Base-by-base conservation (phyloP, 2,797 vertebrate species). In the Onychomys torridus region DNA sequence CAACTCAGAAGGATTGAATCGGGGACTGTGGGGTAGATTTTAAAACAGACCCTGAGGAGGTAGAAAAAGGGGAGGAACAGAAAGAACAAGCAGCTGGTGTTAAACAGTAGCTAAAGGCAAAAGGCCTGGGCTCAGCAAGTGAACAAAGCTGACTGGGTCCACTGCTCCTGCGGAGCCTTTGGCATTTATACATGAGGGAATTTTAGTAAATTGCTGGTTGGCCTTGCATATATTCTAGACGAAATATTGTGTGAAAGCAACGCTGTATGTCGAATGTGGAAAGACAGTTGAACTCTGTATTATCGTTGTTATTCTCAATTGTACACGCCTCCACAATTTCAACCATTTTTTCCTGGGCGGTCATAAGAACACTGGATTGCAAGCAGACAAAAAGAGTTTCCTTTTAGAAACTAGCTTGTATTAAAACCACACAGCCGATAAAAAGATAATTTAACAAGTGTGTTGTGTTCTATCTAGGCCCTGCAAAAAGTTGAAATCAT, bases 1-100 rank as follows among this genome's bases (percentile, higher is more conserved):
- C 96, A 97, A 97, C 96, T 88, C 77, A 57, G 91, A 92, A 96
- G 59, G 93, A 96, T 40, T 90, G 82, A 93, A 76, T 76, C 93
- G 49, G 43, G 34, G 94, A 65, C 86, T 82, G 57, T 17, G 7
- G 91, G 73, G 73, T 71, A 83, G 49, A 9, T 76, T 97, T 98
- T 57, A 34, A 95, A 97, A 90, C 77, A 97, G 93, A 94, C 95
- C 77, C 90, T 52, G 94, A 94, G 96, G 90, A 96, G 84, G 87
- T 52, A 55, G 81, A 76, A 61, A 91, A 91, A 91, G 49, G 37
- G 43, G 76, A 95, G 83, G 78, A 79, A n/a, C 11, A 75, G 85
- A 93, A 87, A 63, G 92, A 83, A 91, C 67, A 90, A 97, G 93
- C 71, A 93, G 76, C 93, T 96, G 93, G 93, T 75, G 61, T 94